These are phyloP conservation scores for Ceratosolen fusciceps DNA, from an alignment of 1,140 invertebrate species.

Conservation along the genomic window DNA sequence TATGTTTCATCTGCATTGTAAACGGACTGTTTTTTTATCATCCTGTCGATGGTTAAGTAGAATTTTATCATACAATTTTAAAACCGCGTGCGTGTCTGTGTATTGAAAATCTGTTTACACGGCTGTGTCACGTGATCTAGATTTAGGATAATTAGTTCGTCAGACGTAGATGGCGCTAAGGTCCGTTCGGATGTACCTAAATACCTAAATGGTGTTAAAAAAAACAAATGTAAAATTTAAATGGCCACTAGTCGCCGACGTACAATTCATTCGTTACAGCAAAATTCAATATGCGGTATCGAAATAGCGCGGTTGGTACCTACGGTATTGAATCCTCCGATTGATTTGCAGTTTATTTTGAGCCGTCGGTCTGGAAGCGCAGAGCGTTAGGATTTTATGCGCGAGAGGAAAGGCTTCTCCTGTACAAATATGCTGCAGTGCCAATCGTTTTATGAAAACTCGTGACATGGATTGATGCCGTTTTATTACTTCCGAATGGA, in stretches of 20 bases:
- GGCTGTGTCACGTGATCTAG: too few relatives aligned
- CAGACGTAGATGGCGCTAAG: too few relatives aligned
- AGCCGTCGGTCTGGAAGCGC: not conserved
- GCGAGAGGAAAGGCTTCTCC: not conserved
- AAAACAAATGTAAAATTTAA: not conserved
- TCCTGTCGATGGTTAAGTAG: too few relatives aligned
- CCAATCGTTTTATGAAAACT: constrained; percentile 15
- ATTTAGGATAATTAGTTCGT: too few relatives aligned
- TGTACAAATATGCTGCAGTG: not conserved
- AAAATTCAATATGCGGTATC: constrained; percentile 14
- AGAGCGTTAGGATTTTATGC: not conserved
- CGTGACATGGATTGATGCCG: constrained; percentile 19
- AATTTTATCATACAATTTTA: too few relatives aligned
- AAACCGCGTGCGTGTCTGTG: too few relatives aligned
- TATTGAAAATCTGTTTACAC: too few relatives aligned
- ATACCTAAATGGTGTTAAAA: too few relatives aligned
- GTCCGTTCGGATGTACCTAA: too few relatives aligned
- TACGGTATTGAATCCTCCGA: constrained; percentile 2
- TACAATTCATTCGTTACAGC: constrained; percentile 1
- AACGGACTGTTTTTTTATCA: too few relatives aligned
- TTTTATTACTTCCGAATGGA: constrained; percentile 1
- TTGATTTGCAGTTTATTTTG: constrained; percentile 15
- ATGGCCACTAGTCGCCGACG: not conserved
- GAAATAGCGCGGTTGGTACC: not conserved
- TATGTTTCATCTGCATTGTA: too few relatives aligned